Evolutionary conservation across 2,888 invertebrate genomes (phyloP).

Genomic region (Invenusta paracnida): DNA sequence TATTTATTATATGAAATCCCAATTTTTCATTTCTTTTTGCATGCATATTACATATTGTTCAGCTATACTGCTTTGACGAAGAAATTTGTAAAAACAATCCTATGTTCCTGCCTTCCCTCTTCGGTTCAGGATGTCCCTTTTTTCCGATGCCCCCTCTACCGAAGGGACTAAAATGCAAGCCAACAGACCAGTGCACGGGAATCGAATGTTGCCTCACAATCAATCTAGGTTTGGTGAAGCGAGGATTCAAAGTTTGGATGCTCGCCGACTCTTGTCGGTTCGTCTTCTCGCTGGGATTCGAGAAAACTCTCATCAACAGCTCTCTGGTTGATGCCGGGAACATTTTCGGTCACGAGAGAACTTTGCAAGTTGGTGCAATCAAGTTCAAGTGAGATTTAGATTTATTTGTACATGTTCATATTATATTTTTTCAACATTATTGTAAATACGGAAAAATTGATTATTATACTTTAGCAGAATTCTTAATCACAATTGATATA

Average conservation of each 20-base stretch:
- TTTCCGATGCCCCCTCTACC: slow-evolving; percentile 43
- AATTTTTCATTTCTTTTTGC: too few species aligned
- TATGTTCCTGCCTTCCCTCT: background rate
- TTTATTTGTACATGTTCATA: too few species aligned
- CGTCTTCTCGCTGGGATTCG: slow-evolving; percentile 19
- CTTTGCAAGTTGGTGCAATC: background rate
- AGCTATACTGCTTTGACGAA: too few species aligned
- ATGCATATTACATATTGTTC: too few species aligned
- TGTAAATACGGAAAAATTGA: too few species aligned
- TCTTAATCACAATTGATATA: too few species aligned
- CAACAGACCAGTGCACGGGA: slow-evolving; percentile 46
- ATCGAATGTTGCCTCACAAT: slow-evolving; percentile 30
- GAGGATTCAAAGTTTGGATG: slow-evolving; percentile 31
- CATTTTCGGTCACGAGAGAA: background rate
- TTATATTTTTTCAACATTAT: too few species aligned
- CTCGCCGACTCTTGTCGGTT: slow-evolving; percentile 24
- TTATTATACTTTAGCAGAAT: too few species aligned
- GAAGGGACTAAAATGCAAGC: slow-evolving; percentile 44
- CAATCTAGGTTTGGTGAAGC: background rate
- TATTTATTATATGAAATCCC: too few species aligned
- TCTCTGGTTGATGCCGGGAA: background rate
- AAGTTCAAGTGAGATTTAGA: background rate
- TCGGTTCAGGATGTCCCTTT: slow-evolving; percentile 4
- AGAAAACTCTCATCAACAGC: background rate
- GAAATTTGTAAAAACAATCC: too few species aligned